Evolutionary conservation across 1,140 invertebrate genomes (phyloP), one percentile per base, ranked within the genome.

Genomic region (Zaprionus inermis): DNA sequence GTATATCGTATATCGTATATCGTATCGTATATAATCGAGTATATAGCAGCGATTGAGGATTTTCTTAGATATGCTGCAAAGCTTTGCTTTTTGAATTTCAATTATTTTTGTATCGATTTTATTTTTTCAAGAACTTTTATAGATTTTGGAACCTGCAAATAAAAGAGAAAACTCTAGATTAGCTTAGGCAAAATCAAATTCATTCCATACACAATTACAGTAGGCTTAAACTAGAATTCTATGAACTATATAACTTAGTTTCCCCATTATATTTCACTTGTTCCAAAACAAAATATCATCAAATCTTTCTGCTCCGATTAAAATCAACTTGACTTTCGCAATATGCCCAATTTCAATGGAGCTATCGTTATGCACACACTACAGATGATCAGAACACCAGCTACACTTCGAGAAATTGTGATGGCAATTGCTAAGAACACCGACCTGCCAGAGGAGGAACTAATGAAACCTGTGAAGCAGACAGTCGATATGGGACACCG

Each of bases 321-420:
- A 16, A 18, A 41, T 1, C 4, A 20, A 30, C 20, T 14, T 7
- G 14, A 16, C 10, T 34, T 49, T 68, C 2, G 20, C 51, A 63
- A 54, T 6, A 82, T 88, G 83, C 83, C 83, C 0, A 88, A 88
- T 32, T 83, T 89, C 41, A 88, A 88, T 49, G 83, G 83, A 7
- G 83, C 83, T 18, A 88, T 88, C n/a, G 24, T 89, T 16, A 34
- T 88, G 67, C 83, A 89, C 57, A 61, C 83, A 0, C 44, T 88
- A 46, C 64, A 88, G 9, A 32, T 65, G 20, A 24, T 88, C 3
- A 74, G 88, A 12, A 32, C 69, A 0, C 83, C 83, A n/a, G 72
- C 83, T 0, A 88, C 83, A 11, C 60, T 88, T 14, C 66, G 77
- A 2, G 84, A 88, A 20, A 89, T 88, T 10, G 51, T 88, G 18